A percentile compares a stretch with the other conserved stretches of the same genome.
Conservation (phyloP, 1,140 invertebrate genomes). For the Calephelis nemesis region DNA sequence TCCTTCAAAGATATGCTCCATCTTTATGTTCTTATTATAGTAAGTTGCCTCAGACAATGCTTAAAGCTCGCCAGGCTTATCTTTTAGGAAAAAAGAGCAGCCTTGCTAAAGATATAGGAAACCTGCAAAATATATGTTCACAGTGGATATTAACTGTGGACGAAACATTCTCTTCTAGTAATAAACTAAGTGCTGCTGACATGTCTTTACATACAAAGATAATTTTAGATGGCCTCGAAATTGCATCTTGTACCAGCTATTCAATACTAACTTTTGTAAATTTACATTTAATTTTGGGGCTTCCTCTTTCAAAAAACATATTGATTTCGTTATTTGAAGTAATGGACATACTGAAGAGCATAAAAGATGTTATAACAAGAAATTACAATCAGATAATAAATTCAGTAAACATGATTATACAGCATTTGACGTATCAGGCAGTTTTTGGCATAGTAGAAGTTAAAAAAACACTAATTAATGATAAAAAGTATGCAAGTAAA, state of each 20-base stretch:
- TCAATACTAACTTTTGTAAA: constrained; percentile 86
- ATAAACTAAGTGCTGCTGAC: constrained; percentile 80
- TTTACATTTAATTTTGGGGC: constrained; percentile 86
- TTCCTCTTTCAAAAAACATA: constrained; percentile 89
- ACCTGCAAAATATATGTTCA: constrained; percentile 50
- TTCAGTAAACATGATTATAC: constrained; percentile 83
- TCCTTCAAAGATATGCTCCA: constrained; percentile 83
- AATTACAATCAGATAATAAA: constrained; percentile 81
- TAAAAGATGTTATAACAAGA: constrained; percentile 83
- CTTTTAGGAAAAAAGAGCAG: constrained; percentile 80
- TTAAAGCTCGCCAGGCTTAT: constrained; percentile 79
- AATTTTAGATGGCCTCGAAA: constrained; percentile 84
- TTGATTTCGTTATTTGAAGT: constrained; percentile 89
- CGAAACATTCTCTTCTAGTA: constrained; percentile 75
- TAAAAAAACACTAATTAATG: constrained; percentile 71
- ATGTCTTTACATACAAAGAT: constrained; percentile 82
- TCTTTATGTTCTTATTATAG: constrained; percentile 80
- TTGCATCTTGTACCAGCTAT: constrained; percentile 82
- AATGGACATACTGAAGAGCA: constrained; percentile 89
- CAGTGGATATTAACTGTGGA: constrained; percentile 84
- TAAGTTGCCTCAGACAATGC: constrained; percentile 80
- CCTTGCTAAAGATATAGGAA: constrained; percentile 80
- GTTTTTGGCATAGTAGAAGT: constrained; percentile 79
- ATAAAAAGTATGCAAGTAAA: constrained; percentile 75
- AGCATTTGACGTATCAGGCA: constrained; percentile 85